Base-by-base conservation (phyloP, 2,888 invertebrate species). In the Sympetrum striolatum region DNA sequence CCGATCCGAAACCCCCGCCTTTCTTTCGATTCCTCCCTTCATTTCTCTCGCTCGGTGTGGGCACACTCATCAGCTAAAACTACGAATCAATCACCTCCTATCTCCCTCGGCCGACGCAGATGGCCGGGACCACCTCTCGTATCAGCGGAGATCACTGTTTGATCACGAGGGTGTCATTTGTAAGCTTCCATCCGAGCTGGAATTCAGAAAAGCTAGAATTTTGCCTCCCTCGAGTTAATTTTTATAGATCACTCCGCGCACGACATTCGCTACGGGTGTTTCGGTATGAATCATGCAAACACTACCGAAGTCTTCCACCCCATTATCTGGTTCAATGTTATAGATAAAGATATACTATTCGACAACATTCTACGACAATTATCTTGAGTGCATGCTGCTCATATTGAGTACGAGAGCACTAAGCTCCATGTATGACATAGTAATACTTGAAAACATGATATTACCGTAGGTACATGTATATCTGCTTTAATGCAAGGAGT, bases 21-120 rank as follows among this genome's bases (percentile, higher is more conserved):
- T 53, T 31, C 73, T 14, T 73, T 22, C 31, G 31, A 25, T 73
- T 31, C 31, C 18, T 12, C 31, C 73, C 5, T 25, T 10, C 53
- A 53, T 53, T 53, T 53, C 53, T 25, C 31, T 60, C 64, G 14
- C 35, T 37, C 12, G 64, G 60, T 39, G 86, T 86, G 86, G 64
- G 37, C 86, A 60, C 31, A 12, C 35, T 73, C 31, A 73, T 73
- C 60, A n/a, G 60, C 14, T 22, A 86, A 86, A 35, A 12, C 58
- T 31, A 64, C 58, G 86, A 86, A 86, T 86, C 37, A 86, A 86
- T 86, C 86, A 86, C 37, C 37, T 10, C 39, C 64, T 64, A 60
- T 64, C 37, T 37, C 15, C 22, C 35, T 22, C 82, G 25, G 25
- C 60, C 60, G 48, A 86, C 22, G 39, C 64, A 60, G 64, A 86